Evolutionary conservation across 1,140 invertebrate genomes (phyloP), one percentile per base, ranked within the genome.

Genomic region (Battus philenor): DNA sequence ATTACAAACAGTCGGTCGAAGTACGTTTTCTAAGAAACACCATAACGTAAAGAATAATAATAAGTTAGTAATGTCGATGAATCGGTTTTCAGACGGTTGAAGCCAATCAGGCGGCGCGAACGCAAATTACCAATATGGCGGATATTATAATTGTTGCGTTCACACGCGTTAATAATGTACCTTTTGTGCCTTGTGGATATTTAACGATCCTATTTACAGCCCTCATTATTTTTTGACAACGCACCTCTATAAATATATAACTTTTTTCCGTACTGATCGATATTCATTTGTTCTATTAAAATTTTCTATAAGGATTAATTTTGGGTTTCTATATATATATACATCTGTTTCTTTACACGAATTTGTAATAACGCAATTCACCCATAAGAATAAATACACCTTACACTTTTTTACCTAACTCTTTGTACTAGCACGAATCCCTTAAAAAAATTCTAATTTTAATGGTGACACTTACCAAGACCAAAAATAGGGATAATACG

Each of bases 21-120:
- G 52, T 54, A 52, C 54, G 47, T 52, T 38, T 83, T 80, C 76
- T 72, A 61, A 75, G 73, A 79, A 75, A 59, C 55, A 63, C 59
- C 56, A 75, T 69, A 64, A 64, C 50, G 52, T 50, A 20, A 46
- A 33, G 50, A 59, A 70, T 61, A 69, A 66, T 73, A 67, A 63
- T 56, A 64, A 68, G 31, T 59, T 34, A 34, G 43, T 55, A 32
- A 47, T 52, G 33, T 39, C 51, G 45, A 52, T 54, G 50, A 52
- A 56, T 59, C 54, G 49, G 51, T 59, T 65, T 65, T 63, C 56
- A 57, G 62, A 54, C 47, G 47, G 49, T 58, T 49, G 49, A 59
- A 68, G 50, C 47, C 47, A 56, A 56, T 48, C 68, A 54, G 54
- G 46, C 31, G 58, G 50, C 55, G 55, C 31, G 54, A 41, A 52